Conservation (phyloP, 2,797 vertebrate species). For the Mus minutoides region DNA sequence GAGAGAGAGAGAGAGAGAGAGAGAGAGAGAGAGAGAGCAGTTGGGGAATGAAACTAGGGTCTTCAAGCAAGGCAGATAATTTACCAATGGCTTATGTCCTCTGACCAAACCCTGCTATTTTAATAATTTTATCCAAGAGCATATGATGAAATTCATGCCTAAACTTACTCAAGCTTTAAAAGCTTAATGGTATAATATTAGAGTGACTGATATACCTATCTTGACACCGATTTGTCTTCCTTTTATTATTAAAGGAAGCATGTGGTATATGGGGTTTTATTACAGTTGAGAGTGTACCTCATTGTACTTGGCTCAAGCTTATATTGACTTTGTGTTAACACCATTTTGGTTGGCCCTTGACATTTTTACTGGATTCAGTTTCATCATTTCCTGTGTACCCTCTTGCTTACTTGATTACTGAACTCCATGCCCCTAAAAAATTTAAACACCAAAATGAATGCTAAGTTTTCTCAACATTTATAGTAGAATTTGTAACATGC, state of each 20-base stretch:
- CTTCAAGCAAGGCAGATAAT: neutral
- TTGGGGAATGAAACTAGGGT: neutral
- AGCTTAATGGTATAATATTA: neutral
- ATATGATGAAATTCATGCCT: neutral
- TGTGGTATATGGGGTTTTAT: neutral
- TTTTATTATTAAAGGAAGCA: neutral
- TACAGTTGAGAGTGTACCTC: neutral
- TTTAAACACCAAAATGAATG: neutral
- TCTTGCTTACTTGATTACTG: neutral
- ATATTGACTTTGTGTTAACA: neutral
- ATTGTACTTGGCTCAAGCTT: neutral
- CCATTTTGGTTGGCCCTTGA: neutral
- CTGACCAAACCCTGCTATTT: neutral
- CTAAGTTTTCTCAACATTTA: neutral
- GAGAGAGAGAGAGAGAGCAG: fast-evolving
- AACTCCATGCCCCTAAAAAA: neutral
- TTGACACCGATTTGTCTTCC: neutral
- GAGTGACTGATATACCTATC: neutral
- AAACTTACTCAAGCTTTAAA: neutral
- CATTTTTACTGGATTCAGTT: neutral
- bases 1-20: neutral
- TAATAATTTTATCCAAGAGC: neutral
- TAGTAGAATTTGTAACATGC: neutral
- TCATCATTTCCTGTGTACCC: neutral
- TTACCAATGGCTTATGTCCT: neutral